Base-by-base conservation (phyloP, 1,140 invertebrate genomes). In the Galendromus occidentalis region DNA sequence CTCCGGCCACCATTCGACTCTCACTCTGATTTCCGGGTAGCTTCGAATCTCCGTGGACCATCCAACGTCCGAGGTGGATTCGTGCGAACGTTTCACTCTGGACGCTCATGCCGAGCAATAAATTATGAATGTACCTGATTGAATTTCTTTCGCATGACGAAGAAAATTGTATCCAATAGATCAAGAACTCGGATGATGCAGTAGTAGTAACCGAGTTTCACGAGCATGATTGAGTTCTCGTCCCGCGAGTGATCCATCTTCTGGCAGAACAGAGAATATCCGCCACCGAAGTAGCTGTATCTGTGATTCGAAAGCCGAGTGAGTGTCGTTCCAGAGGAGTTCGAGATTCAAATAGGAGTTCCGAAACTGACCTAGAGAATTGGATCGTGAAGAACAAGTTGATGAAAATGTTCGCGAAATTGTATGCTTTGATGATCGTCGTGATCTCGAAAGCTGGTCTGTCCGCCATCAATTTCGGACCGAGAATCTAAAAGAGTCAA, bases 121-220 rank as follows among this genome's bases (percentile, higher is more conserved):
- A 6, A 6, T 9, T 39, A 9, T 39, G 33, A 39, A 9, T 33
- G n/a, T 59, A 59, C 51, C 33, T 59, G 51, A 25, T 22, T 59
- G 51, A 59, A 59, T 66, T 66, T 66, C 45, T 66, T 66, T 18
- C 65, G 65, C 1, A 66, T 22, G 6, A 66, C 65, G 20, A 66
- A 66, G 29, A 66, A 66, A 22, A 66, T 25, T 29, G 65, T 66
- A 18, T 66, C 65, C 20, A 66, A 66, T 14, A 66, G 44, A 44
- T 66, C 65, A 29, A 66, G 42, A 17, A 59, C 51, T 5, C 51
- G 51, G 17, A 59, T 33, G 51, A 59, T 59, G 51, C 51, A 59
- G 9, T 59, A 59, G 51, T 20, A 59, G 33, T 59, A 59, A 14
- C 51, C 51, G 2, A 59, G 51, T 17, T 59, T 59, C 14, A 59